Percentiles rank a stretch among this genome's conserved stretches.
phyloP scores from a whole-genome alignment of 2,888 invertebrate species.

The Beris morrisii region DNA sequence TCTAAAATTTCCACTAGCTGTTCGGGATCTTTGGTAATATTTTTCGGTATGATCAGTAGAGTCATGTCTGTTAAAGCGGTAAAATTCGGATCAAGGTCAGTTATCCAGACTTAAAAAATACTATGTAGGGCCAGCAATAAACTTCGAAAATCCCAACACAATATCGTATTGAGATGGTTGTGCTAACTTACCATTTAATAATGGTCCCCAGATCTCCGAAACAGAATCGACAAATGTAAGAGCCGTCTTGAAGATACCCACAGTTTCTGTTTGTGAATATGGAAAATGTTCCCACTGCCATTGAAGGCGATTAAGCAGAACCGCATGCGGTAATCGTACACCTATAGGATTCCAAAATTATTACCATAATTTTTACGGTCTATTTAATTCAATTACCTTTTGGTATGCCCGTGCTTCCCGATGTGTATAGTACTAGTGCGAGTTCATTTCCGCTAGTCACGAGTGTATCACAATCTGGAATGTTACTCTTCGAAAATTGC shows the following conservation, averaged over 20 bases:
- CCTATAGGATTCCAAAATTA: conserved; percentile 57
- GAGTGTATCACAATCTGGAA: conserved; percentile 55
- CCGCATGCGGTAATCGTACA: conserved; percentile 75
- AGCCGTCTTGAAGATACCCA: conserved; percentile 86
- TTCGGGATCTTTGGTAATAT: conserved; percentile 76
- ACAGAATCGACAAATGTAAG: conserved; percentile 90
- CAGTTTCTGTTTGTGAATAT: conserved; percentile 66
- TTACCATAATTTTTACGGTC: too few relatives aligned
- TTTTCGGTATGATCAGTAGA: conserved; percentile 72
- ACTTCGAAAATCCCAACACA: too few relatives aligned
- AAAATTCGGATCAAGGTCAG: background rate
- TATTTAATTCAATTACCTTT: conserved; percentile 80
- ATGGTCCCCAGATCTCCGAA: conserved; percentile 83
- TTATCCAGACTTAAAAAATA: background rate
- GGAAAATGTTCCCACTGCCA: conserved; percentile 89
- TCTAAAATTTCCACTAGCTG: conserved; percentile 69
- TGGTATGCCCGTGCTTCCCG: conserved; percentile 87
- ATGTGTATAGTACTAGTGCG: conserved; percentile 79
- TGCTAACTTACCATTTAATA: conserved; percentile 65
- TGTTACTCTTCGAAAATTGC: conserved; percentile 46
- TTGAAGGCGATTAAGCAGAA: conserved; percentile 77
- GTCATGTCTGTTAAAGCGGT: conserved; percentile 55
- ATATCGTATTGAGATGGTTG: background rate
- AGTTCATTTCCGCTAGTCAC: conserved; percentile 57
- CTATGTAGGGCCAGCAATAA: too few relatives aligned